phyloP scores from a whole-genome alignment of 1,140 invertebrate species.

The Stratiolaelaps scimitus region DNA sequence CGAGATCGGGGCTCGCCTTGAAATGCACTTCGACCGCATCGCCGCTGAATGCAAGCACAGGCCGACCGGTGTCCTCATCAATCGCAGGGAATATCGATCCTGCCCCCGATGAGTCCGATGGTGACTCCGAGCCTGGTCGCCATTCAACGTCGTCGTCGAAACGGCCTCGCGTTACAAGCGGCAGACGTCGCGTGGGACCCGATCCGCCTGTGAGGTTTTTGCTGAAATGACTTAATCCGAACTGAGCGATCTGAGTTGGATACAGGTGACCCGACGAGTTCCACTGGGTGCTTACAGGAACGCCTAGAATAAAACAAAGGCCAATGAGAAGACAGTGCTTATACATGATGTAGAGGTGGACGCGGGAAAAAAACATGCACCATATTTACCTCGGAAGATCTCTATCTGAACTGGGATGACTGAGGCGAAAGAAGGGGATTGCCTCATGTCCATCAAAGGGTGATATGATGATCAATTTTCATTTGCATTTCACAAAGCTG shows the following conservation, averaged over 20 bases:
- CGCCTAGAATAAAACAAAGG: conserved; percentile 46
- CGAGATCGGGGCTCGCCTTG: not conserved
- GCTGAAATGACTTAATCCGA: conserved; percentile 89
- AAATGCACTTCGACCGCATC: conserved; percentile 30
- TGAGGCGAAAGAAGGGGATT: too few species aligned
- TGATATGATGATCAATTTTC: too few species aligned
- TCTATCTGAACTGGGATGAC: too few species aligned
- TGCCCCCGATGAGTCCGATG: not conserved
- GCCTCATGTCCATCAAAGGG: too few species aligned
- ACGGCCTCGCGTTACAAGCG: conserved; percentile 27
- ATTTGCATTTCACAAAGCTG: too few species aligned
- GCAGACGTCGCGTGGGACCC: conserved; percentile 47
- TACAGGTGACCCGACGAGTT: conserved; percentile 78
- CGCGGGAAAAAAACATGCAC: too few species aligned
- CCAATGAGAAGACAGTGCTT: not conserved
- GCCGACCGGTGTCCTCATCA: conserved; percentile 15
- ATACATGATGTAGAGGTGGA: too few species aligned
- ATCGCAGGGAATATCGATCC: not conserved
- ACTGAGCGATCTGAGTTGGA: conserved; percentile 96
- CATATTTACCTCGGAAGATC: too few species aligned
- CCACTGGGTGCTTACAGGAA: conserved; percentile 91
- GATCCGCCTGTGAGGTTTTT: conserved; percentile 66
- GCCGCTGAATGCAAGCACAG: conserved; percentile 35
- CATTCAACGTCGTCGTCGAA: conserved; percentile 24
- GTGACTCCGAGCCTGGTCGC: conserved; percentile 13